Evolutionary conservation across 2,888 invertebrate species (phyloP), one percentile per base, ranked within the genome.

Genomic region (Apoda limacodes): DNA sequence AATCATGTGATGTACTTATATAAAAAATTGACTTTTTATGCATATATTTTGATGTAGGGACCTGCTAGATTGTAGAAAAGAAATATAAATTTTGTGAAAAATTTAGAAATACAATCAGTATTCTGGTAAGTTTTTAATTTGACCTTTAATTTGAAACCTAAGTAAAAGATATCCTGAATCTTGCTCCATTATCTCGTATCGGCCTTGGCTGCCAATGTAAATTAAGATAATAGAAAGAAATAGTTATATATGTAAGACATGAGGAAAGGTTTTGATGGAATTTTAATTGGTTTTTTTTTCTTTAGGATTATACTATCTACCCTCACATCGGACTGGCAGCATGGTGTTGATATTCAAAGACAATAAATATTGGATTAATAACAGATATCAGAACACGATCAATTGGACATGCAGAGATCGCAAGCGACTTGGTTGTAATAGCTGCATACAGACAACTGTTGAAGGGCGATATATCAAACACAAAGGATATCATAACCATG

Each of bases 361-460:
- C 43, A 80, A 80, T 54, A 80, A 80, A 44, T 80, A 70, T 37
- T 80, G 80, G 80, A 75, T 80, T 43, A 80, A 80, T 49, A 80
- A 80, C 30, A 58, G 78, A 6, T 80, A 80, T 32, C 78, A 76
- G 49, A 78, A 78, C 43, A 80, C 80, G 0, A 80, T 80, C 12
- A 80, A 80, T 33, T 80, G 80, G 80, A 80, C 80, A 0, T 80
- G 80, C 44, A 53, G 75, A 33, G 80, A 80, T 30, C 53, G 78
- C 10, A 78, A 80, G 37, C 50, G 75, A 1, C 46, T 76, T 1
- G 80, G 80, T 0, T 80, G 80, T 50, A 71, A 60, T 51, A 75
- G 76, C 48, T 78, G 80, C 28, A 60, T 80, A 1, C 78, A 80
- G 37, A 80, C 80, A 0, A 72, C 76, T 0, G 58, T 70, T 0